Evolutionary conservation across 1,140 invertebrate genomes (phyloP), one percentile per base, ranked within the genome.

Genomic region (Lucilia sericata): DNA sequence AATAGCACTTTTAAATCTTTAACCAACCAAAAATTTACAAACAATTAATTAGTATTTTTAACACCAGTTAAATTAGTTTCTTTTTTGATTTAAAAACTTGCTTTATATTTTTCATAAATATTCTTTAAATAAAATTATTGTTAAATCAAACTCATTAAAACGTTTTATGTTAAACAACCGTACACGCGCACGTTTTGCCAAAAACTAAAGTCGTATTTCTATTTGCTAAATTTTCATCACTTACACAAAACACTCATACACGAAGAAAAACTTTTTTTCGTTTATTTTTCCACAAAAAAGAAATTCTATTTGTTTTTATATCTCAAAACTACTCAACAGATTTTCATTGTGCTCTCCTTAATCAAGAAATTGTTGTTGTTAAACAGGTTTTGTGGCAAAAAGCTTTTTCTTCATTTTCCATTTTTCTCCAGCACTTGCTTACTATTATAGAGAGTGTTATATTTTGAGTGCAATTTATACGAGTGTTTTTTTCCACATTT

Each of bases 161-260:
- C 82, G 82, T 25, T 19, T 9, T 74, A 47, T 47, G 42, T 74
- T 21, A 70, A 70, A 70, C 78, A 82, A 84, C 87, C 86, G 87
- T 81, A 82, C 85, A 87, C 87, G 86, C 80, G 82, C 85, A 88
- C 89, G 88, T 85, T 86, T 86, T 85, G 85, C 86, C 85, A 87
- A 87, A 85, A 86, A 90, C 89, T 90, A 86, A 88, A 55, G 84
- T 82, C 86, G 70, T 51, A 82, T 49, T 30, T 34, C 70, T 81
- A 82, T 84, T 81, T 80, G 80, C 84, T 70, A 84, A 75, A 87
- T 85, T 86, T 85, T 86, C 85, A 86, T 84, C 84, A 86, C 82
- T 87, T 87, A 84, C 85, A 30, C 25, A 30, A 30, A 82, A 84
- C 84, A 30, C 19, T 55, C 10, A 65, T 47, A 83, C 34, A 17